Evolutionary conservation across 2,113 vertebrate species (phyloP).

Genomic region (Ictalurus punctatus): DNA sequence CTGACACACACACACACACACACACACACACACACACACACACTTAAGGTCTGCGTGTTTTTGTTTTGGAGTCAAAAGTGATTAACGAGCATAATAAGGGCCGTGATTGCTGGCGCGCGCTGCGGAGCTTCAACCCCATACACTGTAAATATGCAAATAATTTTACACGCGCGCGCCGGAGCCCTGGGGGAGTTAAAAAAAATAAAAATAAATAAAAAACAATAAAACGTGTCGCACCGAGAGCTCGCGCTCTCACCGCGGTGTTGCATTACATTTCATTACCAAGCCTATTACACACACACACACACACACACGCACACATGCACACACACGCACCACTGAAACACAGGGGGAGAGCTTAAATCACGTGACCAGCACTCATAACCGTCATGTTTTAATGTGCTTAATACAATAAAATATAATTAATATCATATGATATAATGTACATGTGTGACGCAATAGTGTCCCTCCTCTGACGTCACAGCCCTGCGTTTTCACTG

Average conservation of each 20-base stretch:
- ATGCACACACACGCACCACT: neutral
- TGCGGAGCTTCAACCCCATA: conserved; percentile 89
- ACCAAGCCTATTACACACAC: neutral
- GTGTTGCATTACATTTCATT: neutral
- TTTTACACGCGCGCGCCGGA: conserved; percentile 76
- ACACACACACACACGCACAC: neutral
- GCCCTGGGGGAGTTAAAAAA: neutral
- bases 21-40: conserved; percentile 57
- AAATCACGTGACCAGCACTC: neutral
- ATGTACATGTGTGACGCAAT: neutral
- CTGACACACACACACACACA: conserved; percentile 41
- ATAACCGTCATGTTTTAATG: neutral
- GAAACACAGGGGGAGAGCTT: neutral
- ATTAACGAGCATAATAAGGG: conserved; percentile 93
- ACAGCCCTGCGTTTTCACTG: neutral
- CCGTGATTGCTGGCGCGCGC: conserved; percentile 85
- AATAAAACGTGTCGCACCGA: conserved; percentile 1
- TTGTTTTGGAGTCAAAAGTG: conserved; percentile 83
- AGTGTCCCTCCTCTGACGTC: neutral
- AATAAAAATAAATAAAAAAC: neutral
- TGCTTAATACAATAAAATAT: neutral
- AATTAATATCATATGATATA: neutral
- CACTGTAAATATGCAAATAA: conserved; percentile 89
- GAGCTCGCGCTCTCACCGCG: neutral
- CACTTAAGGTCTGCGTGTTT: conserved; percentile 65